Percentiles rank a stretch among this genome's conserved stretches.
phyloP scores from a whole-genome alignment of 2,888 invertebrate species.

The Vesta saturnalis region DNA sequence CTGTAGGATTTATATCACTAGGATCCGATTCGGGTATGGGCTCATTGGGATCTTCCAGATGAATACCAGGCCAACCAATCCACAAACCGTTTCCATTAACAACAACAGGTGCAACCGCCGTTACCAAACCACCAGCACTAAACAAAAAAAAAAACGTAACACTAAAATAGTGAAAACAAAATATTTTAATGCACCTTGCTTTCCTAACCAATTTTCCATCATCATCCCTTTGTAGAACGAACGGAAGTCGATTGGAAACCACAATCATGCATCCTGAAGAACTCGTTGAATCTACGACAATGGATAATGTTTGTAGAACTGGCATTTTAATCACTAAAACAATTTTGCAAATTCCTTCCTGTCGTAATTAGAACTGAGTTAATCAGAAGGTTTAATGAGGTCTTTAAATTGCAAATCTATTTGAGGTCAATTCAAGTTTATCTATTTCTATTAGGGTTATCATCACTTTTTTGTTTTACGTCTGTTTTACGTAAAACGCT shows the following conservation, averaged over 20 bases:
- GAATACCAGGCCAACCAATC: conserved; percentile 93
- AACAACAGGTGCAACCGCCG: conserved; percentile 90
- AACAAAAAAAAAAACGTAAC: not conserved
- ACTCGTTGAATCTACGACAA: conserved; percentile 59
- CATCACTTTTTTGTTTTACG: too few species aligned
- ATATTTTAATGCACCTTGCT: conserved; percentile 75
- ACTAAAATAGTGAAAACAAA: not conserved
- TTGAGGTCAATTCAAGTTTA: conserved; percentile 50
- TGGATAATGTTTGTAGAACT: conserved; percentile 30
- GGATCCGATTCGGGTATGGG: conserved; percentile 89
- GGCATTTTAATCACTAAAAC: conserved; percentile 21
- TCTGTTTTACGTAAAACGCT: too few species aligned
- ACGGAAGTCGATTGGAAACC: conserved; percentile 90
- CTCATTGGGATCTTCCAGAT: conserved; percentile 79
- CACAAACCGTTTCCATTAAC: conserved; percentile 85
- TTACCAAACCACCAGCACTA: conserved; percentile 90
- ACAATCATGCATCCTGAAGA: conserved; percentile 82
- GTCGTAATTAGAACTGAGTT: conserved; percentile 27
- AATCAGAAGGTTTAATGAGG: conserved; percentile 37
- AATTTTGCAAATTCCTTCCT: conserved; percentile 19
- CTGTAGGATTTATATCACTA: conserved; percentile 85
- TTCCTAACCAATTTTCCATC: conserved; percentile 80
- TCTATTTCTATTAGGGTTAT: conserved; percentile 39
- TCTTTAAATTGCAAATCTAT: conserved; percentile 49
- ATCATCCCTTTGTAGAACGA: conserved; percentile 81